A percentile compares a stretch with the other conserved stretches of the same genome.
Conservation (phyloP, 2,888 invertebrate species). For the Drosophila gaucha region DNA sequence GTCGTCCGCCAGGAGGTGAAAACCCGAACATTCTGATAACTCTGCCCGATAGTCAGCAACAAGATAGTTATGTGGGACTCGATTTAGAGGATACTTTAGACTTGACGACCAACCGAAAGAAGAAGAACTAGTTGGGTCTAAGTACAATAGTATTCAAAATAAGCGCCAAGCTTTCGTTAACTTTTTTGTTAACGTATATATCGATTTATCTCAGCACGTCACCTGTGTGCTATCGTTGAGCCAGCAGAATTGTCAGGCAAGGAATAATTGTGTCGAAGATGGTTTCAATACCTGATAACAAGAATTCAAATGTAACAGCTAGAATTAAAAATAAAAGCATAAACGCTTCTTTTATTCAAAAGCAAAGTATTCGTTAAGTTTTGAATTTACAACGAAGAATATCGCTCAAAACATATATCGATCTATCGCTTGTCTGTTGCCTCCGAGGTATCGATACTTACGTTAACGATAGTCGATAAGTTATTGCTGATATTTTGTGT, state of each 20-base stretch:
- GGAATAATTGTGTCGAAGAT: background rate
- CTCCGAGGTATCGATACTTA: background rate
- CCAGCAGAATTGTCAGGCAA: slow-evolving; percentile 1
- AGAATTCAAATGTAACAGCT: background rate
- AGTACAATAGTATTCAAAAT: background rate
- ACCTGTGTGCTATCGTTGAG: background rate
- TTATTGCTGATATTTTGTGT: background rate
- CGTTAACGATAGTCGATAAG: slow-evolving; percentile 11
- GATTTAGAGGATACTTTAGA: background rate
- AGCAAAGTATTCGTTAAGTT: background rate
- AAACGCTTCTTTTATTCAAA: background rate
- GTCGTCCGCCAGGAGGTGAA: background rate
- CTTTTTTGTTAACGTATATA: background rate
- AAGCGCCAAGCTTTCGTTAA: slow-evolving; percentile 1
- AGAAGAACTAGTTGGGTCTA: background rate
- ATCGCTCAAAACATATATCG: background rate
- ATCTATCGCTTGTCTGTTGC: background rate
- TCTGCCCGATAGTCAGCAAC: background rate
- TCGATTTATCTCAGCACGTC: background rate
- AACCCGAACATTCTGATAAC: background rate
- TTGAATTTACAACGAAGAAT: background rate
- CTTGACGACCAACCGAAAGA: background rate
- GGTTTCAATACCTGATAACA: background rate
- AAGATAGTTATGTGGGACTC: background rate
- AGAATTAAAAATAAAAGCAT: background rate